These are phyloP conservation scores for Cryptus viduatorius DNA, from an alignment of 2,888 invertebrate species.

Conservation along the genomic window DNA sequence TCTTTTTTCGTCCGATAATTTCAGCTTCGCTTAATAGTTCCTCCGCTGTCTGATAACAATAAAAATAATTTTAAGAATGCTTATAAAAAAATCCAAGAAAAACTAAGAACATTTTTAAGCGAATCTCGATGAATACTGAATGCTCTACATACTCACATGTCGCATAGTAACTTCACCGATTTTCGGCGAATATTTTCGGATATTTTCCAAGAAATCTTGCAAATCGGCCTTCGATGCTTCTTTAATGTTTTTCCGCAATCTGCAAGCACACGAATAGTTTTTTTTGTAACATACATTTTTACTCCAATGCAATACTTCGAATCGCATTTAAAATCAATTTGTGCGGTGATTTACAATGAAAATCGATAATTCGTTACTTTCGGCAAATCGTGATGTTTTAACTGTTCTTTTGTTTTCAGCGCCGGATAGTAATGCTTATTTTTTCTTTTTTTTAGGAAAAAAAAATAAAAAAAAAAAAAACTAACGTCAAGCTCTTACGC, in stretches of 20 bases:
- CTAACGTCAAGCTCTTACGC: slow-evolving; percentile 93
- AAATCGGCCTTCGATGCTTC: slow-evolving; percentile 98
- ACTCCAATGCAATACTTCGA: no score
- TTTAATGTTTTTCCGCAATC: slow-evolving; percentile 95
- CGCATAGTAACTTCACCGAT: slow-evolving; percentile 98
- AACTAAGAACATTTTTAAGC: no score
- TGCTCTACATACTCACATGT: slow-evolving; percentile 87
- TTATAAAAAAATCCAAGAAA: no score
- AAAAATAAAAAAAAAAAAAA: background rate
- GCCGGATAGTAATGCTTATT: slow-evolving; percentile 94
- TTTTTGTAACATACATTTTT: no score
- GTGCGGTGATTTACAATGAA: slow-evolving; percentile 96
- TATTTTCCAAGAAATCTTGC: slow-evolving; percentile 98
- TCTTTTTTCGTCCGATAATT: slow-evolving; percentile 87
- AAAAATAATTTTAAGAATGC: no score
- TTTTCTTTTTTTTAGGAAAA: no score
- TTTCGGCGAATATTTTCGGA: slow-evolving; percentile 96
- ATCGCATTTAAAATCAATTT: slow-evolving; percentile 86
- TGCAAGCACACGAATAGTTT: slow-evolving; percentile 70
- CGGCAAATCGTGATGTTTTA: slow-evolving; percentile 88
- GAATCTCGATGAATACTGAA: no score
- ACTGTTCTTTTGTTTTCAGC: slow-evolving; percentile 82
- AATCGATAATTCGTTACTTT: slow-evolving; percentile 90
- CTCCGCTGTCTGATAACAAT: slow-evolving; percentile 86
- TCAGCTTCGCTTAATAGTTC: slow-evolving; percentile 88